phyloP scores from a whole-genome alignment of 2,888 invertebrate species.

The Lycaena phlaeas region DNA sequence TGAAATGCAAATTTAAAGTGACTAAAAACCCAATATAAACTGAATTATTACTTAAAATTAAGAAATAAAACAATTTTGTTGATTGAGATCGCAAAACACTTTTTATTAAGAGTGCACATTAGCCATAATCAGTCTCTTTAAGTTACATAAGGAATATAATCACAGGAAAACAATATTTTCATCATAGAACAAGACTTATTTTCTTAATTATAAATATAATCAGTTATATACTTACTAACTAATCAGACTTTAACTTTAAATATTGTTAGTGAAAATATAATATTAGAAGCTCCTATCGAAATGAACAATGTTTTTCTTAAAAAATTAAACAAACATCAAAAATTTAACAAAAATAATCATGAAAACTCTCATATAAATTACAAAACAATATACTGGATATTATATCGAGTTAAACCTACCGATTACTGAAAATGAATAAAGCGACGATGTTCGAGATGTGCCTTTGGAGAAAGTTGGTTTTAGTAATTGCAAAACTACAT shows the following conservation, averaged over 20 bases:
- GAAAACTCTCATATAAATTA: conserved; percentile 12
- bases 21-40: conserved; percentile 17
- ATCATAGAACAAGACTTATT: conserved; percentile 19
- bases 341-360: conserved; percentile 12
- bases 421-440: conserved; percentile 21
- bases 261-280: conserved; percentile 21
- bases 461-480: conserved; percentile 23
- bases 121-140: conserved; percentile 21
- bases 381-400: conserved; percentile 17
- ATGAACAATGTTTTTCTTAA: conserved; percentile 10
- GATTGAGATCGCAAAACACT: conserved; percentile 20
- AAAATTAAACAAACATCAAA: conserved; percentile 9
- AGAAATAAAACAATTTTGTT: conserved; percentile 21
- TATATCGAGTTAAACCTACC: conserved; percentile 22
- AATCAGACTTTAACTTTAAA: conserved; percentile 20
- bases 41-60: conserved; percentile 20
- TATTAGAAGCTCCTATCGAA: conserved; percentile 19
- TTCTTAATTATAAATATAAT: conserved; percentile 19
- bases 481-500: conserved; percentile 25
- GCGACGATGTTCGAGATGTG: conserved; percentile 23
- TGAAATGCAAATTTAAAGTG: conserved; percentile 17
- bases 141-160: conserved; percentile 18
- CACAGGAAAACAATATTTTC: conserved; percentile 19
- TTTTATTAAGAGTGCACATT: conserved; percentile 20
- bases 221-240: conserved; percentile 20